Evolutionary conservation across 1,140 invertebrate species (phyloP).

Genomic region (Hermetia illucens): DNA sequence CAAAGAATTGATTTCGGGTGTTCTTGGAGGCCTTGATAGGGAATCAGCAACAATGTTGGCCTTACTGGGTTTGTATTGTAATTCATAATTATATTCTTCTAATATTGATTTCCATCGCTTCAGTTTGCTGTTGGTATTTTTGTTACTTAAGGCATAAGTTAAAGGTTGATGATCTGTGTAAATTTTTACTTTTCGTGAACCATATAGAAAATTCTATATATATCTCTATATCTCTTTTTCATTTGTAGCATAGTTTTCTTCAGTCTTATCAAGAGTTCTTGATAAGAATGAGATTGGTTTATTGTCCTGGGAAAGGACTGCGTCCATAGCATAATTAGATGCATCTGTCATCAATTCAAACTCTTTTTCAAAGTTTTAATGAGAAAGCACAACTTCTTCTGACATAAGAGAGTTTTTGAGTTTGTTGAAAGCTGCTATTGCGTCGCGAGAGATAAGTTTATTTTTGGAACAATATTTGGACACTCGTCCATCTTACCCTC

Average conservation of each 20-base stretch:
- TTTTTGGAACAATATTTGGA: constrained; percentile 3
- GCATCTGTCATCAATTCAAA: constrained; percentile 21
- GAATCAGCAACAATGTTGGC: constrained; percentile 9
- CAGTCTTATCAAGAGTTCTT: constrained; percentile 25
- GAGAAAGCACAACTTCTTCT: constrained; percentile 22
- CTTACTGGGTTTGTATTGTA: constrained; percentile 15
- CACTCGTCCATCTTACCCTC: constrained; percentile 5
- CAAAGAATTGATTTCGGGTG: neutral
- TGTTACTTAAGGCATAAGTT: constrained; percentile 23
- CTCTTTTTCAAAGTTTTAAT: constrained; percentile 17
- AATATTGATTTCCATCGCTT: constrained; percentile 22
- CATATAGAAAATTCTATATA: constrained; percentile 18
- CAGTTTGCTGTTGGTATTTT: constrained; percentile 21
- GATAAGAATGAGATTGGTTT: constrained; percentile 4
- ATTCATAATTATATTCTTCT: constrained; percentile 23
- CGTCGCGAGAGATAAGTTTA: constrained; percentile 1
- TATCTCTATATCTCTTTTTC: constrained; percentile 18
- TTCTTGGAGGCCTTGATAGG: neutral
- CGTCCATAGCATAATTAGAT: constrained; percentile 14
- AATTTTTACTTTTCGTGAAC: constrained; percentile 10
- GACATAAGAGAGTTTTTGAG: constrained; percentile 26
- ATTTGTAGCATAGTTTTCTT: constrained; percentile 12
- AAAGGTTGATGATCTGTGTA: constrained; percentile 24
- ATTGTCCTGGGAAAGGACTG: constrained; percentile 18
- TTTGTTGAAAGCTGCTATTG: constrained; percentile 22